These are phyloP conservation scores for Clytia hemisphaerica DNA, from an alignment of 30 jellyfish, hydroid and myxozoan species.

Conservation along the genomic window DNA sequence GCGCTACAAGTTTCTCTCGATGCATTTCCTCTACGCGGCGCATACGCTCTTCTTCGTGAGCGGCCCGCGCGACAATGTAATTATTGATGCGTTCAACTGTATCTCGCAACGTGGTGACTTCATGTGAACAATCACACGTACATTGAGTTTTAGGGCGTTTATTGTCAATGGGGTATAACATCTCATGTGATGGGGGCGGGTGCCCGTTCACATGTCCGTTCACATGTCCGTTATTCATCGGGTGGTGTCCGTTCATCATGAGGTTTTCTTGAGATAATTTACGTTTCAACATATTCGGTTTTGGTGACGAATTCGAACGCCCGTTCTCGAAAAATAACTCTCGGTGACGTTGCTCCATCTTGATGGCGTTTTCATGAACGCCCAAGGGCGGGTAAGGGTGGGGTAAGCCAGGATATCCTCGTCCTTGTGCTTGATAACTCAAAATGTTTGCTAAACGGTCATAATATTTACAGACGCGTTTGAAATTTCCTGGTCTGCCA, in stretches of 20 bases:
- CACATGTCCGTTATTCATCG: background rate
- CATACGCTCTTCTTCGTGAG: constrained; percentile 35
- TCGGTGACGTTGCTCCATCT: constrained; percentile 43
- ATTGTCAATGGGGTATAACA: too few species aligned
- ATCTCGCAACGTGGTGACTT: constrained; percentile 22
- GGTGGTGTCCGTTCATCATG: background rate
- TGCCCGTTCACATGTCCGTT: constrained; percentile 10
- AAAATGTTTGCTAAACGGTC: constrained; percentile 22
- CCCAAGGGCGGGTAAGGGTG: background rate
- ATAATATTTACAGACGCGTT: constrained; percentile 20
- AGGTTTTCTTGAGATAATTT: constrained; percentile 5
- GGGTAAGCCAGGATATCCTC: too few species aligned
- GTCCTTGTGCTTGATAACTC: too few species aligned
- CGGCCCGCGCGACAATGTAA: constrained; percentile 21
- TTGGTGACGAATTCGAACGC: constrained; percentile 39
- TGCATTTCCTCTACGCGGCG: constrained; percentile 25
- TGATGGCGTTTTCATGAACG: constrained; percentile 7
- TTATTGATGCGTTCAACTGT: constrained; percentile 19
- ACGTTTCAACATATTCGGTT: constrained; percentile 53
- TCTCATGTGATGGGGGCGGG: background rate
- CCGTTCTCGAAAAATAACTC: constrained; percentile 38
- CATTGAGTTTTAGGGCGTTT: constrained; percentile 9
- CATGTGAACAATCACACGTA: constrained; percentile 30
- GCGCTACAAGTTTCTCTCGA: constrained; percentile 25
- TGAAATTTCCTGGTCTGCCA: constrained; percentile 18